A percentile compares a stretch with the other conserved stretches of the same genome.
Conservation (phyloP, 2,888 invertebrate species). For the Cepaea hortensis region DNA sequence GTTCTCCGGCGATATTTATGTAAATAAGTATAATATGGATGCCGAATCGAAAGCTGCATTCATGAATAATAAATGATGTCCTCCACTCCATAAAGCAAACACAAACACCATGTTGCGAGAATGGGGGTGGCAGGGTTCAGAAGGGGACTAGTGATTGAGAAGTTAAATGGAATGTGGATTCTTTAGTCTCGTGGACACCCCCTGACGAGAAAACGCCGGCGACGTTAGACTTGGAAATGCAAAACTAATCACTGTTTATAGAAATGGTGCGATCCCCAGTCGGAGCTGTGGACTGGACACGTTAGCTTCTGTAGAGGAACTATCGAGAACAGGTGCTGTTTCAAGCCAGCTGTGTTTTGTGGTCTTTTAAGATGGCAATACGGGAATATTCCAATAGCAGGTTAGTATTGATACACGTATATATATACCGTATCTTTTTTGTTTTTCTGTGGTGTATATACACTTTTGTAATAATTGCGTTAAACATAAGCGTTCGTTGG, state of each 20-base stretch:
- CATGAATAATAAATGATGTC: slow-evolving; percentile 42
- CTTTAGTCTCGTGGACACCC: slow-evolving; percentile 13
- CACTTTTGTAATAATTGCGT: too few relatives aligned
- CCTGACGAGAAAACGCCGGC: neutral
- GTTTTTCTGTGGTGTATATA: too few relatives aligned
- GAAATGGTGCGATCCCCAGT: neutral
- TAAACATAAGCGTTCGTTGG: too few relatives aligned
- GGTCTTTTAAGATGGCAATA: neutral
- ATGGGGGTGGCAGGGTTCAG: neutral
- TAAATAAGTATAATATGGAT: slow-evolving; percentile 45
- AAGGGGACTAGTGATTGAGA: neutral
- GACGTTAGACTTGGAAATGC: slow-evolving; percentile 14
- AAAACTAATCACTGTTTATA: slow-evolving; percentile 30
- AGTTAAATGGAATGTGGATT: slow-evolving; percentile 26
- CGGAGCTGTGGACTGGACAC: slow-evolving; percentile 4
- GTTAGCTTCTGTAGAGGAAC: neutral
- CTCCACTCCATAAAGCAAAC: slow-evolving; percentile 28
- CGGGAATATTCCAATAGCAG: too few relatives aligned
- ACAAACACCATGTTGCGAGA: slow-evolving; percentile 10
- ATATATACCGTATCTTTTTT: too few relatives aligned
- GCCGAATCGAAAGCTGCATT: slow-evolving; percentile 37
- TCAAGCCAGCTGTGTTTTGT: neutral
- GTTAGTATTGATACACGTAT: too few relatives aligned
- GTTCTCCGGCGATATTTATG: slow-evolving; percentile 41
- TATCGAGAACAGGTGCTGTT: neutral